Evolutionary conservation across 1,140 invertebrate species (phyloP).

Genomic region (Delia radicum): DNA sequence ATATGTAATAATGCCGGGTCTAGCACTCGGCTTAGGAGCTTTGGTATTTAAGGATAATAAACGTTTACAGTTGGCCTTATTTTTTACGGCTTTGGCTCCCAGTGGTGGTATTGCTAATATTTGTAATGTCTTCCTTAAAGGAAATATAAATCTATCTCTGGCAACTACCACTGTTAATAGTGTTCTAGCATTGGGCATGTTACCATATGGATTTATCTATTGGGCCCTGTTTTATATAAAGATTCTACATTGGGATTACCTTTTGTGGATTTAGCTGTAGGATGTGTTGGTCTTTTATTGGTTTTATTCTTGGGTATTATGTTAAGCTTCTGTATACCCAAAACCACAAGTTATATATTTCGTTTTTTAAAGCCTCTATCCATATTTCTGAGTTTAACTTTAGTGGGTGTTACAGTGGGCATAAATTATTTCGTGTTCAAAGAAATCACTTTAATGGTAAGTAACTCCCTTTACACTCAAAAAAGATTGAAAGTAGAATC

Average conservation of each 20-base stretch:
- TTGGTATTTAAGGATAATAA: conserved; percentile 26
- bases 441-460: conserved; percentile 37
- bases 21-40: conserved; percentile 35
- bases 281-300: conserved; percentile 32
- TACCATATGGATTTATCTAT: conserved; percentile 38
- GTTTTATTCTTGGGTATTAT: conserved; percentile 34
- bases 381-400: conserved; percentile 35
- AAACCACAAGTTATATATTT: conserved; percentile 36
- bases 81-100: conserved; percentile 40
- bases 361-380: conserved; percentile 41
- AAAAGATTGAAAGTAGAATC: neutral
- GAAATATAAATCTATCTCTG: conserved; percentile 39
- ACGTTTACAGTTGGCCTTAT: conserved; percentile 37
- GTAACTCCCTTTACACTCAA: neutral
- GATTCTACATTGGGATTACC: conserved; percentile 33
- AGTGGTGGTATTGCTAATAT: conserved; percentile 41
- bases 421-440: conserved; percentile 37
- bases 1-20: conserved; percentile 34
- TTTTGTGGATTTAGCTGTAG: conserved; percentile 31
- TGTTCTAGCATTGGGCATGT: conserved; percentile 35
- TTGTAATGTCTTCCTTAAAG: conserved; percentile 39
- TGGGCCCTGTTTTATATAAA: conserved; percentile 31
- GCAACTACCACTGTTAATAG: conserved; percentile 40
- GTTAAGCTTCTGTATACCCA: conserved; percentile 34
- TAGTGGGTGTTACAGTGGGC: conserved; percentile 37